Percentiles rank a stretch among this genome's conserved stretches.
Conservation (phyloP, 2,113 vertebrate genomes). For the Pelobates fuscus region DNA sequence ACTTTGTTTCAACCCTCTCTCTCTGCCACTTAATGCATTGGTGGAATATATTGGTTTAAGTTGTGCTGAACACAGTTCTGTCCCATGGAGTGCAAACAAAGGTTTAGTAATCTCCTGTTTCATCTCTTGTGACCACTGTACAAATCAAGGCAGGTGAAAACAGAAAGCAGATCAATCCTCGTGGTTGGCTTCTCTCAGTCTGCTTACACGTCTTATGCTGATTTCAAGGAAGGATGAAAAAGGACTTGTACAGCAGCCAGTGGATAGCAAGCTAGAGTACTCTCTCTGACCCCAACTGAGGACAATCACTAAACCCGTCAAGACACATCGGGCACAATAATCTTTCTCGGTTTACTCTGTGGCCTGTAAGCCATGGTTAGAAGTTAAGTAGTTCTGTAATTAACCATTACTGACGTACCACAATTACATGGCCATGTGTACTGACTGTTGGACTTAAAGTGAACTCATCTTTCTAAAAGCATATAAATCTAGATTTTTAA, state of each 20-base stretch:
- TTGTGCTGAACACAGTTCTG: not conserved
- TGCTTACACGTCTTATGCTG: slow-evolving; percentile 1
- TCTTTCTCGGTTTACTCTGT: not conserved
- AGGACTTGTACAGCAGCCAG: not conserved
- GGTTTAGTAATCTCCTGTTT: no score
- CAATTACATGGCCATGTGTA: not conserved
- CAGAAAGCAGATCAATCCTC: not conserved
- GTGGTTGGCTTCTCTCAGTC: no score
- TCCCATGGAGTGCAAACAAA: not conserved
- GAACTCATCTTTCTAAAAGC: no score
- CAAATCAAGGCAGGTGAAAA: not conserved
- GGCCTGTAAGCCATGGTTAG: not conserved
- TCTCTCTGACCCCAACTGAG: slow-evolving; percentile 21
- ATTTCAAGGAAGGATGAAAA: slow-evolving; percentile 10
- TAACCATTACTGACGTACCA: not conserved
- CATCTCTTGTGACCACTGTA: no score
- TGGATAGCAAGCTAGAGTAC: not conserved
- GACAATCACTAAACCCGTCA: not conserved
- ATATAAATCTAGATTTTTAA: no score
- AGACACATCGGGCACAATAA: not conserved
- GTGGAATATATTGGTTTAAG: no score
- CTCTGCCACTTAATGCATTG: no score
- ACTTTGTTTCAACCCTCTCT: no score
- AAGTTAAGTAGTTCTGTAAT: not conserved
- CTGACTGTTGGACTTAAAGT: no score